Evolutionary conservation across 2,113 vertebrate species (phyloP), one percentile per base, ranked within the genome.

Genomic region (Leucosticte australis): DNA sequence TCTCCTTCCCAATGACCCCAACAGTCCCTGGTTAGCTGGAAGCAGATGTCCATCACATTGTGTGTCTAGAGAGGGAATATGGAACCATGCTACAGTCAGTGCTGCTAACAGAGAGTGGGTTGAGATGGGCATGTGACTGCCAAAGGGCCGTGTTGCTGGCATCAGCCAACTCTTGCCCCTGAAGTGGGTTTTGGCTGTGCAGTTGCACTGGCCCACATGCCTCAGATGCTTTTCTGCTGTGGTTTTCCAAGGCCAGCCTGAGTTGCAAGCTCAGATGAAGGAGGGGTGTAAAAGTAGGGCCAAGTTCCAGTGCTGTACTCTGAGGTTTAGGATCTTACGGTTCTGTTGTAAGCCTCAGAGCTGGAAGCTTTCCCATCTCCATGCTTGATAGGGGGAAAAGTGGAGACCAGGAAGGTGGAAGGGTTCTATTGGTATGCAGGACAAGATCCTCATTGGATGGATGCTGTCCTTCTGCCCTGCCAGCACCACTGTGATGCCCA

Each of bases 91-190:
- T 71, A 23, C 9, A 8, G 44, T 71, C n/a, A 5, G 4, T 7
- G 0, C 22, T 59, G 57, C 70, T 77, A 83, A 55, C 74, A 73
- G 70, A 64, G n/a, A 60, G 53, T 27, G 30, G 14, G 52, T 18
- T 2, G 6, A 56, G 30, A 68, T 6, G 5, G 17, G 42, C 50
- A 52, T 3, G 15, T 2, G 1, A 28, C 19, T 83, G 70, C 41
- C 22, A 70, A 52, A 67, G 69, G 57, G 37, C 76, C 15, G 24
- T 1, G 2, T 24, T 69, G 83, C 68, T 86, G 82, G 80, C 62
- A 52, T 79, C 35, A 49, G 59, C 21, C 56, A 57, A 55, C 90
- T 94, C 77, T 37, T 82, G 89, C 33, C 75, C 82, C 91, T 63
- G n/a, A 74, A 79, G 46, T 0, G 5, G 21, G 37, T 89, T 91